Evolutionary conservation across 1,140 invertebrate genomes (phyloP).

Genomic region (Megalopta genalis): DNA sequence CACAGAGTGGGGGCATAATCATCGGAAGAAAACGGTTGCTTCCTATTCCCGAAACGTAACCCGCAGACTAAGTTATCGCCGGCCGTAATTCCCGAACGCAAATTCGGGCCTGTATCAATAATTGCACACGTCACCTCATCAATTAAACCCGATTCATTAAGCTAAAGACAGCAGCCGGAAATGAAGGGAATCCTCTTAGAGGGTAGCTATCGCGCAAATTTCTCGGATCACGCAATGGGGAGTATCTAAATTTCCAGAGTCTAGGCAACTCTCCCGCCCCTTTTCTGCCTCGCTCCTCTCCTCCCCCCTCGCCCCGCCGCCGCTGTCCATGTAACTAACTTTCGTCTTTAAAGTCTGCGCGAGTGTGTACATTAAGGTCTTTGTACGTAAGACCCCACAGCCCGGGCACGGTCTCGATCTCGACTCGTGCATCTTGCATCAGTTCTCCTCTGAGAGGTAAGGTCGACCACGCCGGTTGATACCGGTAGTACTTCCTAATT

Average conservation of each 20-base stretch:
- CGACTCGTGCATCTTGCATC: conserved; percentile 58
- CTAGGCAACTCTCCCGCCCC: conserved; percentile 10
- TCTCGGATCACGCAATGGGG: conserved; percentile 43
- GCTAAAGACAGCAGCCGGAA: conserved; percentile 24
- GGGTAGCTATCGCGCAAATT: conserved; percentile 39
- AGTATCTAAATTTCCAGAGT: conserved; percentile 48
- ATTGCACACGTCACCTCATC: conserved; percentile 29
- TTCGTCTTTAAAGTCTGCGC: conserved; percentile 61
- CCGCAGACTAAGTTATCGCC: neutral
- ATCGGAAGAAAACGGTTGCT: neutral
- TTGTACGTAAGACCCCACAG: conserved; percentile 46
- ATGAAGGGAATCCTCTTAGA: conserved; percentile 1
- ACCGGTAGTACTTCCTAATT: conserved; percentile 62
- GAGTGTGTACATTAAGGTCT: conserved; percentile 61
- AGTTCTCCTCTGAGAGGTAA: conserved; percentile 31
- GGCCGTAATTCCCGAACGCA: conserved; percentile 1
- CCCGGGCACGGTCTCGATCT: conserved; percentile 11
- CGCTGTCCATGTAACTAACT: conserved; percentile 53
- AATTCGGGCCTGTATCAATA: conserved; percentile 23
- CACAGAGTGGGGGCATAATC: no score
- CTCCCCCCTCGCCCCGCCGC: no score
- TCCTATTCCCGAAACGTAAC: neutral
- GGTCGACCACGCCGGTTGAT: conserved; percentile 54
- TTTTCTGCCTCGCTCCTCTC: no score
- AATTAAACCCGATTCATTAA: conserved; percentile 43